Percentiles rank a stretch among this genome's conserved stretches.
These are phyloP conservation scores for Nymphalis urticae DNA, from an alignment of 2,888 invertebrate genomes.

Conservation along the genomic window DNA sequence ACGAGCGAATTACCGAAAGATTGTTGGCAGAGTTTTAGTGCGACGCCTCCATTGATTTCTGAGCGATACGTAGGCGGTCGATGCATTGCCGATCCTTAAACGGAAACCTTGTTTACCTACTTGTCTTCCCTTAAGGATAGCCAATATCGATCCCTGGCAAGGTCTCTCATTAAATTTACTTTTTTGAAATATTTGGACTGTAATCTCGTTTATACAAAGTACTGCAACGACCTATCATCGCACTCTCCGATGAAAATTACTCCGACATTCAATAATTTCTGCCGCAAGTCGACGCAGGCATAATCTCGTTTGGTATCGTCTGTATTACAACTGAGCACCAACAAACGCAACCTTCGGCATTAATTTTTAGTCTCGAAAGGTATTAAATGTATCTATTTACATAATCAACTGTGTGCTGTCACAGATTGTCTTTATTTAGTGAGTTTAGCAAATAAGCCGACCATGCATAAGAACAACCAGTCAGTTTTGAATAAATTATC, in stretches of 20 bases:
- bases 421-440: slow-evolving; percentile 63
- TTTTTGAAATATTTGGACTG: slow-evolving; percentile 54
- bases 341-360: slow-evolving; percentile 44
- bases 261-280: slow-evolving; percentile 46
- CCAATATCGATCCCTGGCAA: slow-evolving; percentile 63
- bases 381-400: slow-evolving; percentile 66
- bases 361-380: slow-evolving; percentile 60
- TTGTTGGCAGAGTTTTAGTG: slow-evolving; percentile 68
- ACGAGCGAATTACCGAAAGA: slow-evolving; percentile 67
- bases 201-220: slow-evolving; percentile 34
- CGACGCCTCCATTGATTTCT: slow-evolving; percentile 67
- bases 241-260: slow-evolving; percentile 40
- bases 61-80: slow-evolving; percentile 72
- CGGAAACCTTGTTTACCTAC: slow-evolving; percentile 73
- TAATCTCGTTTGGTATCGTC: slow-evolving; percentile 44
- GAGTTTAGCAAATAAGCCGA: slow-evolving; percentile 51
- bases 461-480: slow-evolving; percentile 43
- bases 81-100: slow-evolving; percentile 74
- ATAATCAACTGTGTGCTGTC: slow-evolving; percentile 60
- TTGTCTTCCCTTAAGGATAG: slow-evolving; percentile 72
- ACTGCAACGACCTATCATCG: slow-evolving; percentile 28
- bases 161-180: slow-evolving; percentile 61
- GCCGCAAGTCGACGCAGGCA: slow-evolving; percentile 64
- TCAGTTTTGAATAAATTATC: slow-evolving; percentile 60
- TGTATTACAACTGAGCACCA: slow-evolving; percentile 58